Conservation (phyloP, 2,113 vertebrate species). For the Thymallus thymallus region DNA sequence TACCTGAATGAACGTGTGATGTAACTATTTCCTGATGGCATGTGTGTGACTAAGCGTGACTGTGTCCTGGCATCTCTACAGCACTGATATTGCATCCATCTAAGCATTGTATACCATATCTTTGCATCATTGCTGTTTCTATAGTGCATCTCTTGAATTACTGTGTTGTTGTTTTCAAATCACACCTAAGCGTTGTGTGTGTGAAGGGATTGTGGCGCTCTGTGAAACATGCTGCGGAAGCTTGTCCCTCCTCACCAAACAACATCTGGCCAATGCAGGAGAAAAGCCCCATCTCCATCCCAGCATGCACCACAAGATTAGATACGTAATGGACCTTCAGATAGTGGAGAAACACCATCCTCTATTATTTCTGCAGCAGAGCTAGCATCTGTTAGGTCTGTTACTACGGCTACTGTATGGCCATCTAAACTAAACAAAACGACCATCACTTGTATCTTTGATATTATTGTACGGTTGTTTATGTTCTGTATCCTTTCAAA, state of each 20-base stretch:
- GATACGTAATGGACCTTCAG: slow-evolving; percentile 50
- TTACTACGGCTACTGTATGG: no score
- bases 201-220: background rate
- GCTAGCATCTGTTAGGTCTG: background rate
- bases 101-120: no score
- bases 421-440: no score
- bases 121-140: background rate
- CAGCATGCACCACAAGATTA: slow-evolving; percentile 51
- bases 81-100: background rate
- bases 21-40: background rate
- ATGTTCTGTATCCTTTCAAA: background rate
- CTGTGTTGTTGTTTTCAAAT: background rate
- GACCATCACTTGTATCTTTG: no score
- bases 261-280: slow-evolving; percentile 39
- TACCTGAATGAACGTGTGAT: background rate
- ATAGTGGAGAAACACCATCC: background rate
- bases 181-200: background rate
- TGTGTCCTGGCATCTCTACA: background rate
- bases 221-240: background rate
- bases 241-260: slow-evolving; percentile 9
- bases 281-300: slow-evolving; percentile 12
- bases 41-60: background rate
- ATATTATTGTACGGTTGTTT: no score
- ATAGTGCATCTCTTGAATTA: background rate
- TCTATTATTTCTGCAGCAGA: background rate